Conservation (phyloP, 64 coral and sea anemone species). For the Acropora yongei region DNA sequence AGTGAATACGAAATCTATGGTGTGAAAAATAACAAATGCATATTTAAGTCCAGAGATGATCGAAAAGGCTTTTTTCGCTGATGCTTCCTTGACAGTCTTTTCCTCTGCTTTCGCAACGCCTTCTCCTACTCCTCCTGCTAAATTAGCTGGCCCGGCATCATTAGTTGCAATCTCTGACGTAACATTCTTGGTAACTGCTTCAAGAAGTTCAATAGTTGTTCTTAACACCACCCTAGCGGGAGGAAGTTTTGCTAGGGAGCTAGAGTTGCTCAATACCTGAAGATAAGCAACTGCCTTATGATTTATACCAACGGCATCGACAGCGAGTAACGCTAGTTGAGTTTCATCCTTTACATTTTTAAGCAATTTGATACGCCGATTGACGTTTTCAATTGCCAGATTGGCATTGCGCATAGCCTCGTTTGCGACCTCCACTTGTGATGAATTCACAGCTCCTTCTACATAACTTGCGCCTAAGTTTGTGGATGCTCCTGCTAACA, state of each 20-base stretch:
- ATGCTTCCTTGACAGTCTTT: no score
- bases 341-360: not conserved
- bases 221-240: no score
- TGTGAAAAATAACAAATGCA: no score
- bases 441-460: not conserved
- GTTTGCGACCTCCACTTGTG: not conserved
- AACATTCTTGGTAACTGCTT: no score
- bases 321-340: not conserved
- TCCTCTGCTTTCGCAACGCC: no score
- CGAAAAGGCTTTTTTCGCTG: no score
- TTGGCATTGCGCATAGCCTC: not conserved
- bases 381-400: not conserved
- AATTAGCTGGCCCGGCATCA: no score
- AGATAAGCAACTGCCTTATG: not conserved
- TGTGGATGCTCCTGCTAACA: not conserved
- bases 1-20: no score
- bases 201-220: no score
- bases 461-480: not conserved
- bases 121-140: no score
- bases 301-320: slow-evolving; percentile 1
- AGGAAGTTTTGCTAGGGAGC: not conserved
- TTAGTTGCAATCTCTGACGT: no score
- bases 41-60: no score
- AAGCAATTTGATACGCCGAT: not conserved
- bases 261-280: not conserved